phyloP scores from a whole-genome alignment of 2,113 vertebrate genomes.

The Saimiri boliviensis region DNA sequence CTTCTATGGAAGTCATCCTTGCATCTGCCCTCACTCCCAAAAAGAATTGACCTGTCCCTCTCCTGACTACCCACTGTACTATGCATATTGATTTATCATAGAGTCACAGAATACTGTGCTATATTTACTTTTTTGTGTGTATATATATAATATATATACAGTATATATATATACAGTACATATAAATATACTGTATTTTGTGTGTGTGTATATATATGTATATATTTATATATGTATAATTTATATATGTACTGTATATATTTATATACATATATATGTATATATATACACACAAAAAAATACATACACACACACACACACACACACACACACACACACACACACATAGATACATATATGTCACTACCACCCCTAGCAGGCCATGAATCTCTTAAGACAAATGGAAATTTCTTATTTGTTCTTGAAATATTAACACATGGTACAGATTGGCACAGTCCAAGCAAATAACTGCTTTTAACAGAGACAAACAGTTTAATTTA shows the following conservation, averaged over 20 bases:
- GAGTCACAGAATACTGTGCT: neutral
- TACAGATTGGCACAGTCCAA: neutral
- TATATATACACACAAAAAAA: accelerated
- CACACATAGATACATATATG: neutral
- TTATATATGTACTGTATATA: too few species aligned
- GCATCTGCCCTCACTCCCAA: neutral
- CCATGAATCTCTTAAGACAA: neutral
- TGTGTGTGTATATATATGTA: too few species aligned
- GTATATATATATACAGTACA: too few species aligned
- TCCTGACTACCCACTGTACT: neutral
- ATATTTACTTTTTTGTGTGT: neutral
- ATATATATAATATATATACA: too few species aligned
- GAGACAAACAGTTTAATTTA: neutral
- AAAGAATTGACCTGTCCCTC: neutral
- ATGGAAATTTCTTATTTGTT: neutral
- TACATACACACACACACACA: too few species aligned
- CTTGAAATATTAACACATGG: neutral
- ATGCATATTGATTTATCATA: neutral
- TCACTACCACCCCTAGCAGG: neutral
- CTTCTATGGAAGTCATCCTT: neutral
- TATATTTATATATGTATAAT: too few species aligned
- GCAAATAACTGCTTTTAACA: neutral
- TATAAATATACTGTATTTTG: neutral
- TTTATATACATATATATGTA: too few species aligned
- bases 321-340: too few species aligned